Conservation (phyloP, 2,113 vertebrate genomes). For the Andinoacara biseriatus region DNA sequence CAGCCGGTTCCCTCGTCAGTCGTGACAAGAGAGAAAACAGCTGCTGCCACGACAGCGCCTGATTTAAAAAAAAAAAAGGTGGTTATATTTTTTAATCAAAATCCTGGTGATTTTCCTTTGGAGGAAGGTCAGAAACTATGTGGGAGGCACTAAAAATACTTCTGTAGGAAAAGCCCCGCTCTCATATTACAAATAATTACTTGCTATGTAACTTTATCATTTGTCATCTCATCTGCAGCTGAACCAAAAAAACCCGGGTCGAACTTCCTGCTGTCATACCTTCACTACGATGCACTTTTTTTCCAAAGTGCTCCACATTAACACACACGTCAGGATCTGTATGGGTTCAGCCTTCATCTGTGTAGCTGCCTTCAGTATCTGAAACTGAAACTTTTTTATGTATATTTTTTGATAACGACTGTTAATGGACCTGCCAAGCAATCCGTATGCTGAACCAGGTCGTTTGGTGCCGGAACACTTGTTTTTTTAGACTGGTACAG, state of each 20-base stretch:
- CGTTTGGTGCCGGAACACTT: neutral
- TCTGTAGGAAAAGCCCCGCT: neutral
- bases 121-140: neutral
- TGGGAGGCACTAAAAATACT: neutral
- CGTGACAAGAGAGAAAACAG: neutral
- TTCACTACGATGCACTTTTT: no score
- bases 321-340: no score
- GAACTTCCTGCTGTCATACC: no score
- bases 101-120: neutral
- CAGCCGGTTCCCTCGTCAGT: neutral
- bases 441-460: neutral
- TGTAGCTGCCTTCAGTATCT: neutral
- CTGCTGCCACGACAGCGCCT: neutral
- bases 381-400: neutral
- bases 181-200: no score
- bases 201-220: no score
- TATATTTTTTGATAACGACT: neutral
- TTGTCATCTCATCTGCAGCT: no score
- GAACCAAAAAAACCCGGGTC: no score
- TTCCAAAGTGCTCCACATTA: no score
- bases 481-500: neutral
- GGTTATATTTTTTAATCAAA: neutral
- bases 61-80: neutral
- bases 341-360: no score
- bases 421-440: neutral